These are phyloP conservation scores for Mionectes olivaceus DNA, from an alignment of 2,797 vertebrate species.

Conservation along the genomic window DNA sequence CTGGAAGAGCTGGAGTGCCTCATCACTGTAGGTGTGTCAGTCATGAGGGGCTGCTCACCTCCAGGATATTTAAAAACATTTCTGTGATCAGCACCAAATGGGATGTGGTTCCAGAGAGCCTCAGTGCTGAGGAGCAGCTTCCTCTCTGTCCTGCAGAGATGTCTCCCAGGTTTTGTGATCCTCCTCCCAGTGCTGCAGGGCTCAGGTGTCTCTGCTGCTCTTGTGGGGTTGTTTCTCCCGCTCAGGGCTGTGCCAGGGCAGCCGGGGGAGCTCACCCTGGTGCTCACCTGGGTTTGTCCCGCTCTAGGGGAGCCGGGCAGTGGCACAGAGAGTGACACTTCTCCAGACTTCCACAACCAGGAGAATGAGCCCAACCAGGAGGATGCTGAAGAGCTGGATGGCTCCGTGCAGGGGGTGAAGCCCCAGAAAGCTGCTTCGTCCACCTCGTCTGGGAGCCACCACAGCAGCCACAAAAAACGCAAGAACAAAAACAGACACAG, in stretches of 20 bases:
- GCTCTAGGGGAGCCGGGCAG: slow-evolving; percentile 92
- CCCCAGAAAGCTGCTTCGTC: slow-evolving; percentile 96
- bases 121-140: neutral
- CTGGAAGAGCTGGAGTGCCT: neutral
- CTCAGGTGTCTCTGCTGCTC: neutral
- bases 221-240: neutral
- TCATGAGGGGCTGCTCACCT: rapidly evolving
- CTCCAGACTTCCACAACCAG: slow-evolving; percentile 97
- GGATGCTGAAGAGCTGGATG: slow-evolving; percentile 93
- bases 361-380: slow-evolving; percentile 97
- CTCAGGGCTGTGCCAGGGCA: neutral
- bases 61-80: rapidly evolving
- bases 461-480: slow-evolving; percentile 96
- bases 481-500: slow-evolving; percentile 99
- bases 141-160: neutral
- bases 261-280: neutral
- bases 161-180: neutral
- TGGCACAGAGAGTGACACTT: slow-evolving; percentile 95
- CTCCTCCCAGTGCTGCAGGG: neutral
- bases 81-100: neutral
- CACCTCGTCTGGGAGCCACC: slow-evolving; percentile 90
- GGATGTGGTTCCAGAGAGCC: neutral
- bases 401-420: slow-evolving; percentile 92
- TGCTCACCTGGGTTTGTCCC: neutral
- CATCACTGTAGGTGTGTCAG: rapidly evolving